Evolutionary conservation across 1,140 invertebrate species (phyloP), one percentile per base, ranked within the genome.

Genomic region (Magallana angulata): DNA sequence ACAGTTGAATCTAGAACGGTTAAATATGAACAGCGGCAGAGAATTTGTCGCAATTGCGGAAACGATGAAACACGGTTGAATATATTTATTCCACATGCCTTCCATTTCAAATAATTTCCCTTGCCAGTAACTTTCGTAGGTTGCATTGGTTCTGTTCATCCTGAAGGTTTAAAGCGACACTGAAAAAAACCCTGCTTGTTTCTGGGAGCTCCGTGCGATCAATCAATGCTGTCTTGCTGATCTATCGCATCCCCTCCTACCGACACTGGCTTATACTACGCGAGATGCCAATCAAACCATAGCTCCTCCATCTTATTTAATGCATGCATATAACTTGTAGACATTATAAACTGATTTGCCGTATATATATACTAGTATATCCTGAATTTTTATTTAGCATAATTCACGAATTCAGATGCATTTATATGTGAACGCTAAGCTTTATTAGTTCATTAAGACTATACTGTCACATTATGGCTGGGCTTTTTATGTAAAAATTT

Each of bases 1-100:
- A 30, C 48, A 60, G 14, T 82, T 81, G 56, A 82, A 86, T 81
- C 83, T 87, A 18, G 57, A 60, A 30, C 80, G 87, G 8, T 60
- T 57, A 68, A 89, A 89, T 16, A 89, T 56, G 56, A 87, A 24
- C n/a, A 89, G 14, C 30, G 62, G 60, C n/a, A 82, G 24, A 57
- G 62, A 48, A 48, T 89, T 89, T n/a, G 57, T 18, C 11, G 87
- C 57, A 8, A 76, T 59, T 18, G 85, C 88, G 24, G 87, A 36
- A 59, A 85, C 4, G 6, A 89, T 68, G 9, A 86, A 57, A 11
- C 62, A 6, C 16, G 88, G 88, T 6, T 86, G 62, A 16, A 89
- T 80, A 64, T 81, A 80, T 58, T 16, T 62, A n/a, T 82, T 16
- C 81, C 48, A 82, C 3, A 58, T 82, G 18, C 36, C 57, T 82